Evolutionary conservation across 1,140 invertebrate species (phyloP), one percentile per base, ranked within the genome.

Genomic region (Trichonephila clavipes): DNA sequence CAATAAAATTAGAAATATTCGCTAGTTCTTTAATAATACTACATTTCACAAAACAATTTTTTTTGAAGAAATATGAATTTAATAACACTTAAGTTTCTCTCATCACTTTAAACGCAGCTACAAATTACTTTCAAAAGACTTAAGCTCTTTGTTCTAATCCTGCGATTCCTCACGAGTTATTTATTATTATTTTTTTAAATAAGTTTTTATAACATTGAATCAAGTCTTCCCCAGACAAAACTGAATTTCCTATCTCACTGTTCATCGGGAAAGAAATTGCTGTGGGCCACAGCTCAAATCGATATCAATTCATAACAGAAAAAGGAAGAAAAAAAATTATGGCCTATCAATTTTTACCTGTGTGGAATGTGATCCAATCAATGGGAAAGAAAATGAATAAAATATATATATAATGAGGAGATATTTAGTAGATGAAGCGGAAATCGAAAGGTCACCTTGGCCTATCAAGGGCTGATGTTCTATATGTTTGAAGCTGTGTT

Each of bases 371-470:
- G 34, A 77, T 77, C 34, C 28, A 77, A 77, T 40, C 28, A 77
- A 77, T 18, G 10, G 7, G 14, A 34, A 77, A 28, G 24, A 72
- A 77, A 77, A 18, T 69, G 2, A 24, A 69, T 69, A 69, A 69
- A 34, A 18, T 1, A 77, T 6, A 19, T 64, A 21, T 64, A 64
- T 64, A 64, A 64, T 64, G 18, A 77, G 72, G 18, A 40, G 72
- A 40, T 19, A 40, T 77, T 77, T 34, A 34, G 28, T 40, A 40
- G 16, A 77, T 77, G 72, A 77, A 77, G 28, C 72, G 72, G 72
- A 77, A 77, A 77, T 77, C 34, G 28, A 77, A 77, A 77, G 72
- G 72, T 77, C 72, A 77, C 72, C 72, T 77, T 77, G 72, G 69
- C 28, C 51, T 77, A 40, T 16, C 24, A 4, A 28, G 18, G 72